Evolutionary conservation across 2,888 invertebrate species (phyloP).

Genomic region (Elegia similella): DNA sequence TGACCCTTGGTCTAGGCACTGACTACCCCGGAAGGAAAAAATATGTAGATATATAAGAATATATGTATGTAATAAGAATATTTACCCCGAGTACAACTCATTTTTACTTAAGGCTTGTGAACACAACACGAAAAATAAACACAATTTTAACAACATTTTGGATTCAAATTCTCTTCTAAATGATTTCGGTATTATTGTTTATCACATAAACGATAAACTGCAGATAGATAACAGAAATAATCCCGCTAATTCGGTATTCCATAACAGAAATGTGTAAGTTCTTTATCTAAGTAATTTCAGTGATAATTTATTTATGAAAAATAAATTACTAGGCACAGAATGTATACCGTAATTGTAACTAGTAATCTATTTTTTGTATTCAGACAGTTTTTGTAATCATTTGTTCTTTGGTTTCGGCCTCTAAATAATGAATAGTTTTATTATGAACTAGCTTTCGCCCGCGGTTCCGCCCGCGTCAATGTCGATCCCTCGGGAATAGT

Average conservation of each 20-base stretch:
- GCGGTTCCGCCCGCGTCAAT: too few relatives aligned
- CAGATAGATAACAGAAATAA: not conserved
- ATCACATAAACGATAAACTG: not conserved
- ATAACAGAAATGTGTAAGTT: not conserved
- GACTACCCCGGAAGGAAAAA: too few relatives aligned
- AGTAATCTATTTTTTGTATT: not conserved
- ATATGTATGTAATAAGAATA: constrained; percentile 16
- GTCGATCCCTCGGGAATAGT: too few relatives aligned
- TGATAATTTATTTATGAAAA: not conserved
- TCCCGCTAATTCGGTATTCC: not conserved
- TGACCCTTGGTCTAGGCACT: too few relatives aligned
- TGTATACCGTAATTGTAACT: not conserved
- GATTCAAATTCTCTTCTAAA: not conserved
- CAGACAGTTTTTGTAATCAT: too few relatives aligned
- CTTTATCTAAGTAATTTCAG: not conserved
- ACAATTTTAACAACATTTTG: constrained; percentile 5
- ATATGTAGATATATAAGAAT: too few relatives aligned
- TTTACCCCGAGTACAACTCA: constrained; percentile 12
- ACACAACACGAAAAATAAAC: not conserved
- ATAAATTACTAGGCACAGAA: not conserved
- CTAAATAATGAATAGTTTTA: too few relatives aligned
- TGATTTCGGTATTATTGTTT: not conserved
- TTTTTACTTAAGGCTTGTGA: constrained; percentile 3
- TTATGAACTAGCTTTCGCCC: too few relatives aligned
- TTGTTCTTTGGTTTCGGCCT: too few relatives aligned